Evolutionary conservation across 2,797 vertebrate species (phyloP).

Genomic region (Crocodylus rhombifer): DNA sequence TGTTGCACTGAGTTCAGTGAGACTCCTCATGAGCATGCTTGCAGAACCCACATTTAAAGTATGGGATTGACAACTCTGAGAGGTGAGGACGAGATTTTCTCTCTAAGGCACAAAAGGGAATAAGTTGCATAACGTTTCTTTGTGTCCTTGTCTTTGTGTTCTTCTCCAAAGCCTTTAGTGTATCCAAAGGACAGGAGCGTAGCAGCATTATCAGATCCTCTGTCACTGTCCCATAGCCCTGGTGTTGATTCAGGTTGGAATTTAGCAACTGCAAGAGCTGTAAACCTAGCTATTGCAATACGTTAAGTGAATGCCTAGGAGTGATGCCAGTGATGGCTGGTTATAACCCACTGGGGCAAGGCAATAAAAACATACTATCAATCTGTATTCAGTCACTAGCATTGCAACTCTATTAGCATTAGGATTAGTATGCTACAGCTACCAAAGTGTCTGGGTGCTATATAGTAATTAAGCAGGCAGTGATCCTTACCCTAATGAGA

Average conservation of each 20-base stretch:
- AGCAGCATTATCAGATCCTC: background rate
- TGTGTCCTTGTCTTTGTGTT: background rate
- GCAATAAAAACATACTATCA: rapidly evolving
- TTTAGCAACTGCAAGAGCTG: background rate
- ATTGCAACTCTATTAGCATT: background rate
- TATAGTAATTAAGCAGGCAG: background rate
- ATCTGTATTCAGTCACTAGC: background rate
- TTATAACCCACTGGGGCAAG: background rate
- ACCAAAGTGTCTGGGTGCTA: background rate
- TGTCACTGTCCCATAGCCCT: background rate
- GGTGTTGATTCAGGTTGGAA: background rate
- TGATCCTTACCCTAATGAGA: background rate
- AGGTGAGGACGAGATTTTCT: background rate
- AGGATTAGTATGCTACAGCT: background rate
- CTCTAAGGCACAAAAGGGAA: background rate
- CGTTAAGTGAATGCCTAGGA: background rate
- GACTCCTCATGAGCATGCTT: background rate
- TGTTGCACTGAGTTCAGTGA: background rate
- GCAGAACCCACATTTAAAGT: background rate
- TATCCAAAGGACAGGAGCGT: background rate
- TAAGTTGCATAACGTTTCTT: background rate
- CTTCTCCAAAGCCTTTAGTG: background rate
- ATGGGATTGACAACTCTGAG: background rate
- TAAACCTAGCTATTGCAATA: background rate
- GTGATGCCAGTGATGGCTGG: background rate